These are phyloP conservation scores for Siderastrea siderea DNA, from an alignment of 92 coral and sea anemone species.

Conservation along the genomic window DNA sequence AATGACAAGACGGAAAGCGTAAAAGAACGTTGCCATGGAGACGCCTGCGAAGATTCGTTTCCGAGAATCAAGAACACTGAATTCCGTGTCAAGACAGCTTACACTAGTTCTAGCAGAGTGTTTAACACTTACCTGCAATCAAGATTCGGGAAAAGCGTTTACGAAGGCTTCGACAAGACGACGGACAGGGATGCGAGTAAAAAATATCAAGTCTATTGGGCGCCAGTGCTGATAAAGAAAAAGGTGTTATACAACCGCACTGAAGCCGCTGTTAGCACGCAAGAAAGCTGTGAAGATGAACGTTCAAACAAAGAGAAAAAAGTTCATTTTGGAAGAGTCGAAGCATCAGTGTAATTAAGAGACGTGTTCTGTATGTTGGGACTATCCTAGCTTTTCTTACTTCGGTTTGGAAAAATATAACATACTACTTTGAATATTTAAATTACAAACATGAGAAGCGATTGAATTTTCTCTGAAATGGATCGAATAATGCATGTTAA, in stretches of 20 bases:
- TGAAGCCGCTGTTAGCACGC: background rate
- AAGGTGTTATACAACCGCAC: conserved; percentile 9
- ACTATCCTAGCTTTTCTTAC: too few relatives aligned
- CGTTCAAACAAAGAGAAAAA: background rate
- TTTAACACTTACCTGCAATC: conserved; percentile 53
- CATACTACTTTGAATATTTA: too few relatives aligned
- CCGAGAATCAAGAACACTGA: conserved; percentile 5
- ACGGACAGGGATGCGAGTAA: background rate
- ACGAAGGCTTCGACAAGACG: background rate
- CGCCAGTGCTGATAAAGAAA: conserved; percentile 19
- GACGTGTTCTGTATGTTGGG: background rate
- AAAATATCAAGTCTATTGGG: conserved; percentile 25
- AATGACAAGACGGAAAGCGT: background rate
- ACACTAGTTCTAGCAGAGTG: background rate
- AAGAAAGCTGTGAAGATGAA: background rate
- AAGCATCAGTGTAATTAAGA: background rate
- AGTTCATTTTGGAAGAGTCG: background rate
- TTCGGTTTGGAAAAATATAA: too few relatives aligned
- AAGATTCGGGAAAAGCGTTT: conserved; percentile 65
- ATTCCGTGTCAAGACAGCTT: background rate
- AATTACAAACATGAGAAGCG: too few relatives aligned
- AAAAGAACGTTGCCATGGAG: conserved; percentile 17
- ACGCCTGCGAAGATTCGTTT: background rate
- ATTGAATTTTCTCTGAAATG: too few relatives aligned
- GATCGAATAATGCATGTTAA: too few relatives aligned